Evolutionary conservation across 2,113 vertebrate species (phyloP), one percentile per base, ranked within the genome.

Genomic region (Indri indri): DNA sequence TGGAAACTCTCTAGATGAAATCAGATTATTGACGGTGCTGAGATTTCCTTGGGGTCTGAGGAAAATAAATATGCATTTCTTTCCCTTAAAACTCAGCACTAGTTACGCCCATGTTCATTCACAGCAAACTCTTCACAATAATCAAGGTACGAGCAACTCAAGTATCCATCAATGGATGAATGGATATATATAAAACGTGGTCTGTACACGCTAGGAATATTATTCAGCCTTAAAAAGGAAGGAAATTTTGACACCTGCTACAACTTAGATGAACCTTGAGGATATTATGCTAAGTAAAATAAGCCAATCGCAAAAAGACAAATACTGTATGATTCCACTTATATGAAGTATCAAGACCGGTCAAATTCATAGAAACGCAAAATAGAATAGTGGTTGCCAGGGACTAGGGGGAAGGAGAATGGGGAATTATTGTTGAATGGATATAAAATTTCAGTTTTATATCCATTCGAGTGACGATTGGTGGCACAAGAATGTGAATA

Each of bases 1-100:
- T 95, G 66, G 94, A 95, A 96, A 94, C 71, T 73, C 85, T 84
- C 82, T 63, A 86, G 89, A 85, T 96, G 86, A 97, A 97, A 85
- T 96, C 65, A 83, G 66, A 79, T 45, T 94, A 84, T 88, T 95
- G 85, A 94, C 85, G 89, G 37, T 77, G 20, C 66, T 88, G 73
- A n/a, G 57, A 88, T 92, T 66, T 96, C 40, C 42, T 85, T 96
- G 65, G 92, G 66, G 50, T 70, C 83, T 54, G 2, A 57, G 16
- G 86, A 96, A 77, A 88, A 88, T 95, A 94, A 94, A 86, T 70
- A 82, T 42, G 27, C 37, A 95, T 71, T 90, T n/a, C 22, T 93
- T n/a, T 87, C 74, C 14, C 90, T 97, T 94, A 93, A 79, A 96
- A 87, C 45, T 92, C 59, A 71, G 63, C 54, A 37, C 20, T 66